Evolutionary conservation across 2,888 invertebrate species (phyloP).

Genomic region (Machimus rusticus): DNA sequence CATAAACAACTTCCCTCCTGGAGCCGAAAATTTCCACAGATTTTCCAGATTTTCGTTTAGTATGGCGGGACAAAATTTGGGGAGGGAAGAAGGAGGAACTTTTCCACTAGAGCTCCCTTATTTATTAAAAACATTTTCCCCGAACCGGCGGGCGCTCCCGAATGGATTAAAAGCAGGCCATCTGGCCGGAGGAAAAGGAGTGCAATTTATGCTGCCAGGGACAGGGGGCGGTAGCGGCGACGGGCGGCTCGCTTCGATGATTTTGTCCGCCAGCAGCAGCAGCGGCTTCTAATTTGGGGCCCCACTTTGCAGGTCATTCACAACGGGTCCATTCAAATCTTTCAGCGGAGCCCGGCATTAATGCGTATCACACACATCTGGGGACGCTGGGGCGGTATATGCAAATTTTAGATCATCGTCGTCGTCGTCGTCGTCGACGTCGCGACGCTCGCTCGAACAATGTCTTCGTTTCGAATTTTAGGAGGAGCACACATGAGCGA

Average conservation of each 20-base stretch:
- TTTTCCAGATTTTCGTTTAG: not conserved
- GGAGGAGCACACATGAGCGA: not conserved
- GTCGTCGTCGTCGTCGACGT: slow-evolving; percentile 29
- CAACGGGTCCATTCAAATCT: slow-evolving; percentile 36
- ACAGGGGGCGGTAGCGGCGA: not conserved
- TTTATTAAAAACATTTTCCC: not conserved
- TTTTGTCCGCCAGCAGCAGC: not conserved
- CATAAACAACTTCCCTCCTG: slow-evolving; percentile 30
- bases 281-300: not conserved
- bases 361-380: slow-evolving; percentile 38
- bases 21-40: slow-evolving; percentile 21
- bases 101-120: slow-evolving; percentile 5
- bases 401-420: slow-evolving; percentile 37
- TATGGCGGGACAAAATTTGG: not conserved
- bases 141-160: not conserved
- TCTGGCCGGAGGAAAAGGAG: slow-evolving; percentile 4
- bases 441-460: slow-evolving; percentile 22
- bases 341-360: not conserved
- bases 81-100: not conserved
- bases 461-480: not conserved
- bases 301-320: slow-evolving; percentile 32
- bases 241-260: not conserved
- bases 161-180: not conserved
- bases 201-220: not conserved
- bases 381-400: not conserved